A percentile compares a stretch with the other conserved stretches of the same genome.
These are phyloP conservation scores for Microcebus ravelobensis DNA, from an alignment of 2,113 vertebrate species.

Conservation along the genomic window DNA sequence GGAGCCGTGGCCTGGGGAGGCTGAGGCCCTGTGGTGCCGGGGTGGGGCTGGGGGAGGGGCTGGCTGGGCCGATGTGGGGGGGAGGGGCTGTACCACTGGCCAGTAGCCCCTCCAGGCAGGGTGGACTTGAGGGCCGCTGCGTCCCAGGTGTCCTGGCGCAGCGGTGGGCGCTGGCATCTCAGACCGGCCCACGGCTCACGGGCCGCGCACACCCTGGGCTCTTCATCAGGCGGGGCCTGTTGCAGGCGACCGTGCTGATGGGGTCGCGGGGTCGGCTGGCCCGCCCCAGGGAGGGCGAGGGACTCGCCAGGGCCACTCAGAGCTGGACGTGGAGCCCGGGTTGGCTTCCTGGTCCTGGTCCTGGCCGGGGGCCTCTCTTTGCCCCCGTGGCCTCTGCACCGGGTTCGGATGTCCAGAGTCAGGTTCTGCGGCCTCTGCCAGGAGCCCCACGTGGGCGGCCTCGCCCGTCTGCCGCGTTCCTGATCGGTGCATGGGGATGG, in stretches of 20 bases:
- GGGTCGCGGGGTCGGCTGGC: accelerated
- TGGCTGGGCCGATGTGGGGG: background rate
- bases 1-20: accelerated
- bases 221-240: background rate
- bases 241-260: accelerated
- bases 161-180: background rate
- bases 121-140: background rate
- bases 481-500: accelerated
- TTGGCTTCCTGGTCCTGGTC: background rate
- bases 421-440: accelerated
- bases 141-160: background rate
- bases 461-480: background rate
- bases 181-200: background rate
- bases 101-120: background rate
- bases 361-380: accelerated
- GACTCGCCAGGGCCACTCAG: accelerated
- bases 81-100: background rate
- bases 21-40: background rate
- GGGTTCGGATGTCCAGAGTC: background rate
- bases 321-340: no score
- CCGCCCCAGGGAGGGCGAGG: accelerated
- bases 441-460: background rate
- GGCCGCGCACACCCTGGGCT: background rate
- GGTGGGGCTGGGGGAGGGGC: background rate
- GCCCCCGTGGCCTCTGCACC: accelerated